Evolutionary conservation across 2,888 invertebrate species (phyloP), one percentile per base, ranked within the genome.

Genomic region (Criorhina ranunculi): DNA sequence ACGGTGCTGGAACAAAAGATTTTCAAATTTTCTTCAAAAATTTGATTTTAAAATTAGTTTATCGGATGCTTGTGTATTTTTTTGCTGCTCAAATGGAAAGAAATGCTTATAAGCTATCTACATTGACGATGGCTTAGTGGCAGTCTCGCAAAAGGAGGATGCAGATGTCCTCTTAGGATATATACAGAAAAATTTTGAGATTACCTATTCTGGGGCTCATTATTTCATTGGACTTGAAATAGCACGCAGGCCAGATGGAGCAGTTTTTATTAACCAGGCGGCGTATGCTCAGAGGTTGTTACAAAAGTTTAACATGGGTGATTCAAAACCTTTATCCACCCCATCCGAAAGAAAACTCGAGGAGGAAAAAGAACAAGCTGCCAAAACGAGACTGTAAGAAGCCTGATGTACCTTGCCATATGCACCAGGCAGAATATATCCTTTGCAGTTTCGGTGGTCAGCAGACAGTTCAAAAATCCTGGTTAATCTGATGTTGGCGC

Each of bases 91-190:
- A 2, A 29, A 29, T 3, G 29, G 60, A 15, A 31, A 70, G 19
- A 83, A 55, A 37, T 81, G 9, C 60, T 60, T 88, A 5, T n/a
- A 88, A 1, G 87, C 86, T 4, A 77, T 88, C n/a, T 88, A 87
- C 67, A 87, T 88, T n/a, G 88, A 88, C 49, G 87, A 88, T 70
- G 64, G 49, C 2, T 53, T 67, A 24, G 24, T 64, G 5, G 35
- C 49, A 9, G 60, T n/a, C 1, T 46, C 64, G 4, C 12, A 8
- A 5, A 64, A 31, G 12, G 49, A 46, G n/a, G 64, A 46, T 19
- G 46, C n/a, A 19, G 33, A 35, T 6, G 8, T 19, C n/a, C n/a
- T 40, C 8, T 12, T 59, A 5, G 6, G 5, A 31, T 60, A 12
- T 42, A 1, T 57, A 24, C 2, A 57, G 35, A 19, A 60, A 42